phyloP scores from a whole-genome alignment of 2,797 vertebrate species.

The Mus minutoides region DNA sequence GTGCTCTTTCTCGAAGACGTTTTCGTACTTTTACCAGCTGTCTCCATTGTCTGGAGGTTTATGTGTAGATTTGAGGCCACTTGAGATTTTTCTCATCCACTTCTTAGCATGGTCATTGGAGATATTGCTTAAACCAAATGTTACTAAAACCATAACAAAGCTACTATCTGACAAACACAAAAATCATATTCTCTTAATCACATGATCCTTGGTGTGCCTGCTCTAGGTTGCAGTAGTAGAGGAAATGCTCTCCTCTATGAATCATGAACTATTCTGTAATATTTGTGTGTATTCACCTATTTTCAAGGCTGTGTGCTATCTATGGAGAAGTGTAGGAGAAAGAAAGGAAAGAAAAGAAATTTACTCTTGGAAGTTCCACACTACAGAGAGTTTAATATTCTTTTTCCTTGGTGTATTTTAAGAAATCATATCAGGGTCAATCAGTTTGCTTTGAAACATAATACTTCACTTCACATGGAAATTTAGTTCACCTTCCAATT shows the following conservation, averaged over 20 bases:
- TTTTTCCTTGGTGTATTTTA: background rate
- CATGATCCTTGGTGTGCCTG: background rate
- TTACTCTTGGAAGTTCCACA: background rate
- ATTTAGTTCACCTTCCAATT: rapidly evolving
- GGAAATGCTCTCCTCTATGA: background rate
- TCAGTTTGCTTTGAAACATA: background rate
- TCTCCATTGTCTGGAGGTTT: background rate
- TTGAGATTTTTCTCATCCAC: background rate
- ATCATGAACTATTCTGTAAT: background rate
- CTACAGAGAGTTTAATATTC: background rate
- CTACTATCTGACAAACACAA: background rate
- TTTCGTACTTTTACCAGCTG: background rate
- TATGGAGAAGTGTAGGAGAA: background rate
- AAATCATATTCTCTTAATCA: background rate
- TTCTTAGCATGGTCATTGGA: background rate
- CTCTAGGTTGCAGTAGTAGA: background rate
- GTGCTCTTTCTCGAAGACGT: too few species aligned
- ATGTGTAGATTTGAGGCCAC: background rate
- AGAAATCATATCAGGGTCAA: background rate
- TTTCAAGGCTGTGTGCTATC: background rate
- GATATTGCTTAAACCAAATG: background rate
- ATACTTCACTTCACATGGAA: background rate
- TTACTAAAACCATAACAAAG: background rate
- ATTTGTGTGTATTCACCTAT: background rate
- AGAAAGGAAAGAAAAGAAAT: background rate